These are phyloP conservation scores for Lipotes vexillifer DNA, from an alignment of 2,113 vertebrate genomes.

Conservation along the genomic window DNA sequence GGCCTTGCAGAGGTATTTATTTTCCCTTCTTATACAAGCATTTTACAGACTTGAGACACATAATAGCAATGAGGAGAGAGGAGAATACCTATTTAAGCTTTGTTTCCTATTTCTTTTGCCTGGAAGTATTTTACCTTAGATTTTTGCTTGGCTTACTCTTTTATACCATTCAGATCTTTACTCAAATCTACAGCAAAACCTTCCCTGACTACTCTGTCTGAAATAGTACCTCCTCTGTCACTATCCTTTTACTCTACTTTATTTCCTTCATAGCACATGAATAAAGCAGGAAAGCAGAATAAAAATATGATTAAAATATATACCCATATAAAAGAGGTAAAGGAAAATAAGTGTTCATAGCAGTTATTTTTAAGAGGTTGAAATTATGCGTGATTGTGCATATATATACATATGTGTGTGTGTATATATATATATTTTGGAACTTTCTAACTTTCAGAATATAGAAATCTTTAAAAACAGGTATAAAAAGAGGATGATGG, in stretches of 20 bases:
- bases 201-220: neutral
- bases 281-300: slow-evolving; percentile 14
- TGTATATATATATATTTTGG: neutral
- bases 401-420: neutral
- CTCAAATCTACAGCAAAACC: neutral
- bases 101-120: neutral
- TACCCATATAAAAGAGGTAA: neutral
- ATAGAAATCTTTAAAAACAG: slow-evolving; percentile 29
- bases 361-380: neutral
- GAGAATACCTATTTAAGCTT: neutral
- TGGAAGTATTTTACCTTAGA: neutral
- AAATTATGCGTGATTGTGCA: neutral
- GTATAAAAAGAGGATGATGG: neutral
- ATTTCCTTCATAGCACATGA: slow-evolving; percentile 3
- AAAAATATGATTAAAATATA: slow-evolving; percentile 16
- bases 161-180: slow-evolving; percentile 9
- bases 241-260: neutral
- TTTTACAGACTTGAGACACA: neutral
- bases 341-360: neutral
- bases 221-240: neutral
- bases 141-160: slow-evolving; percentile 18
- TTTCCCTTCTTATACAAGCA: neutral
- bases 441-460: slow-evolving; percentile 37
- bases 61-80: neutral
- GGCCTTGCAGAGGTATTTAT: neutral